Conservation (phyloP, 2,113 vertebrate genomes). For the Amphiprion percula region DNA sequence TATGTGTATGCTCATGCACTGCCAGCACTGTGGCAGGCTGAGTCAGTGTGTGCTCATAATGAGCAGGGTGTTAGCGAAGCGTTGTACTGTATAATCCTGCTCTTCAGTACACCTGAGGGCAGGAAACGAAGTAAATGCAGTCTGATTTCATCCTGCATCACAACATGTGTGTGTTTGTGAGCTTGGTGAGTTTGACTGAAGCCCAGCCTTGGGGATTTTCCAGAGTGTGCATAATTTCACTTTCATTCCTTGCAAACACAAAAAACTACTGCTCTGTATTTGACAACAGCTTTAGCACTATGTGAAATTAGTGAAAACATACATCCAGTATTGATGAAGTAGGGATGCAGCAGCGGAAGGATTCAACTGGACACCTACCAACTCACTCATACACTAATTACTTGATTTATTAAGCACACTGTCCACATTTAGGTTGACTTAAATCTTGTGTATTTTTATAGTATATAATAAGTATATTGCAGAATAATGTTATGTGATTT, state of each 20-base stretch:
- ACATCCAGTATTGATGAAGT: neutral
- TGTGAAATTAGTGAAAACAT: neutral
- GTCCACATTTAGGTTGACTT: neutral
- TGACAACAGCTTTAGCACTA: neutral
- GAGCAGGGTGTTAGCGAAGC: conserved; percentile 64
- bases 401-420: neutral
- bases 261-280: conserved; percentile 4
- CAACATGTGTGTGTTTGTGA: conserved; percentile 22
- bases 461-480: too few relatives aligned
- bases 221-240: conserved; percentile 23
- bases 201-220: conserved; percentile 15
- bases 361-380: neutral
- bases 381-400: neutral
- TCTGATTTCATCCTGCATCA: conserved; percentile 34
- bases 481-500: too few relatives aligned
- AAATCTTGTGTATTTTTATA: neutral
- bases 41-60: conserved; percentile 68
- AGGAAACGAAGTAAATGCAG: conserved; percentile 55
- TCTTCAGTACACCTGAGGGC: conserved; percentile 67
- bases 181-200: conserved; percentile 30
- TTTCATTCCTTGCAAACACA: conserved; percentile 9
- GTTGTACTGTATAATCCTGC: conserved; percentile 65
- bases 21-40: conserved; percentile 53
- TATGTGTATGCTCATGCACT: conserved; percentile 46
- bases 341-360: neutral